A percentile compares a stretch with the other conserved stretches of the same genome.
phyloP scores from a whole-genome alignment of 2,113 vertebrate species.

The Perca fluviatilis region DNA sequence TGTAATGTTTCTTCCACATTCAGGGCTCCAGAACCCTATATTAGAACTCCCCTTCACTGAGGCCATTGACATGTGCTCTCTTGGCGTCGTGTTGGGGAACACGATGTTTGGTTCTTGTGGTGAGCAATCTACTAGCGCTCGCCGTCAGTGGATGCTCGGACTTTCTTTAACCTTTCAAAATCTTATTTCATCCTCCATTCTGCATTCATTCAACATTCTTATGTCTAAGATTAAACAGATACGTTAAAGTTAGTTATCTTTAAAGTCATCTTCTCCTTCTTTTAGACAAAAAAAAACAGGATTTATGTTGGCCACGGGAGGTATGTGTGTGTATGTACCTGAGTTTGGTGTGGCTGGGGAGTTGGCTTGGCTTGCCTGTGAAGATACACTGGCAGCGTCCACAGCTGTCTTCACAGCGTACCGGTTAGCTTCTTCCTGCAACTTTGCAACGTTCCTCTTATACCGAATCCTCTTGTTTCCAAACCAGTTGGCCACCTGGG shows the following conservation, averaged over 20 bases:
- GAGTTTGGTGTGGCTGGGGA: slow-evolving; percentile 62
- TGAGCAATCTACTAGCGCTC: neutral
- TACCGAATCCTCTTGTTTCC: slow-evolving; percentile 72
- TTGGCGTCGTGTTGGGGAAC: neutral
- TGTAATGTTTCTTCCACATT: neutral
- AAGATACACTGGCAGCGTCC: slow-evolving; percentile 42
- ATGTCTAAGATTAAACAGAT: neutral
- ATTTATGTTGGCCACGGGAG: neutral
- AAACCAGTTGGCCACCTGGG: slow-evolving; percentile 70
- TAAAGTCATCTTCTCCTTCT: neutral
- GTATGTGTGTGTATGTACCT: slow-evolving; percentile 30
- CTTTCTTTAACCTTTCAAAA: neutral
- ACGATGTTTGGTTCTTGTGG: neutral
- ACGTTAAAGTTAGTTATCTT: neutral
- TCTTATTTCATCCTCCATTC: neutral
- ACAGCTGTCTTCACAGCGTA: slow-evolving; percentile 39
- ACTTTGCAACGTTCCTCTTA: slow-evolving; percentile 67
- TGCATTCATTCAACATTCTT: neutral
- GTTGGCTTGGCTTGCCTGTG: slow-evolving; percentile 50
- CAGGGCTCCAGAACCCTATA: neutral
- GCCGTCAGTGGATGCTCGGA: neutral
- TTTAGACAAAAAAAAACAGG: neutral
- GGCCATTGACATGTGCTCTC: neutral
- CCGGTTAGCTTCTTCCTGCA: slow-evolving; percentile 60
- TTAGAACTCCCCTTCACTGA: neutral